phyloP scores from a whole-genome alignment of 2,797 vertebrate species.

The Sus cebifrons region DNA sequence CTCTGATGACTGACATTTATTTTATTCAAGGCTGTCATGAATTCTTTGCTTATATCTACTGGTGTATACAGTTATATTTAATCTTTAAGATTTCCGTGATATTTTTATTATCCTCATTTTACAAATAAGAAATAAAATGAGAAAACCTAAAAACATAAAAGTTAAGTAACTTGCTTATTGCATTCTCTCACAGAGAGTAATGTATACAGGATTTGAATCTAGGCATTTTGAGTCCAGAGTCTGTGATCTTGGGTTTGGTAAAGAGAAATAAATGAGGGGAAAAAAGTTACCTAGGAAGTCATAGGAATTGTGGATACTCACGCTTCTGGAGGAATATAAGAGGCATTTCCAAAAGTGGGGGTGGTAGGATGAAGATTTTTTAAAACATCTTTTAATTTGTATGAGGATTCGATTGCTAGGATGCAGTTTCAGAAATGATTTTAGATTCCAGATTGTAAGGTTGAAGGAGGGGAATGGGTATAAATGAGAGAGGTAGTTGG shows the following conservation, averaged over 20 bases:
- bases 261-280: slow-evolving; percentile 30
- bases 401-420: slow-evolving; percentile 21
- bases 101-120: neutral
- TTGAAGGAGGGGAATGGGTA: neutral
- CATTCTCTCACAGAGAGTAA: neutral
- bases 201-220: neutral
- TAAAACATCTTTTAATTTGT: slow-evolving; percentile 13
- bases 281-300: neutral
- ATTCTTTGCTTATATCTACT: neutral
- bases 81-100: neutral
- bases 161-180: slow-evolving; percentile 19
- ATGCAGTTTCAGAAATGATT: slow-evolving; percentile 59
- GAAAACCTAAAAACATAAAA: neutral
- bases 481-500: neutral
- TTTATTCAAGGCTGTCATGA: neutral
- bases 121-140: neutral
- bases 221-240: neutral
- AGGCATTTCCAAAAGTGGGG: neutral
- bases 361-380: neutral
- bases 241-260: neutral
- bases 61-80: neutral
- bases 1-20: neutral
- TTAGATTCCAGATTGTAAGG: slow-evolving; percentile 50
- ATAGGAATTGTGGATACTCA: neutral
- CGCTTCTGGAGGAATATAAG: neutral